Base-by-base conservation (phyloP, 2,113 vertebrate species). In the Oxyura jamaicensis region DNA sequence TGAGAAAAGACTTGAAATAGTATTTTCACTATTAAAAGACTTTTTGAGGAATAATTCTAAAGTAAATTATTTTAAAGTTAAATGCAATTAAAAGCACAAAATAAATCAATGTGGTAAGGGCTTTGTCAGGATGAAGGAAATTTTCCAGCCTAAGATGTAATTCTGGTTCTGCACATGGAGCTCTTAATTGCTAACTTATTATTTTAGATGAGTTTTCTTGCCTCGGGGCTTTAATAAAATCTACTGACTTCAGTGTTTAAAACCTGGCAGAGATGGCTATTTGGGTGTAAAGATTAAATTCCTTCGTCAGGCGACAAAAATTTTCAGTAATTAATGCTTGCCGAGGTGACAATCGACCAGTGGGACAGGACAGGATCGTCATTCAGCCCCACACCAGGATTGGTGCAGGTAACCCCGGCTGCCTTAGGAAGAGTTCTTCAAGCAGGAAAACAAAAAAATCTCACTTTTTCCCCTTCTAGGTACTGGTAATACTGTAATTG, bases 401-500 rank as follows among this genome's bases (percentile, higher is more conserved):
- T 33, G 33, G 52, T 19, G 20, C 1, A 4, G 65, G 33, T 23
- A 16, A 36, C 65, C 39, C 28, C 2, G 3, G 29, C 12, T 2
- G 6, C 42, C 58, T 74, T 33, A 8, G 46, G 65, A 73, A 25
- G 53, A 53, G 28, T 31, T 16, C 73, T 78, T 46, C 48, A 46
- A 1, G 6, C 6, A 8, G 19, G 23, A 31, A 79, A 3, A 13
- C 2, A 14, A 65, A 14, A 65, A 62, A 28, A n/a, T 52, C 1
- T 88, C 14, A 1, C 6, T 48, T 7, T 23, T 8, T 53, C 22
- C 31, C 41, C 29, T 28, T 76, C 14, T 83, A 99, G 99, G 99
- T 88, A 99, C 99, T 73, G 99, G 99, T 50, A 99, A 99, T 94
- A 99, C 99, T 1, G 99, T 99, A 83, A 99, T 99, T 2, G 99